Evolutionary conservation across 2,113 vertebrate species (phyloP), one percentile per base, ranked within the genome.

Genomic region (Melospiza melodia): DNA sequence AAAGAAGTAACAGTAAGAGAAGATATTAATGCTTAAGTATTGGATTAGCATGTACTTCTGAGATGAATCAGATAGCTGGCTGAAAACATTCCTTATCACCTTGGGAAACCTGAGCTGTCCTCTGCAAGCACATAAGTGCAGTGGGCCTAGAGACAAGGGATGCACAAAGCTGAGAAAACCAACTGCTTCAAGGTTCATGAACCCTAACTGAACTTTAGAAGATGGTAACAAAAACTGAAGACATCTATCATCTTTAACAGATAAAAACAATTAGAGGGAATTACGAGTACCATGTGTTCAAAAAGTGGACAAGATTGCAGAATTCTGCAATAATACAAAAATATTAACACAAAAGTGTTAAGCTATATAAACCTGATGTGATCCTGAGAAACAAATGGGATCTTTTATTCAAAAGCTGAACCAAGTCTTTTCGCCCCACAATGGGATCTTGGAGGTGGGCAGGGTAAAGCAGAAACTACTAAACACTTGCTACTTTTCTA

Each of bases 51-150:
- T 1, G 7, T 86, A 37, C 61, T 79, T 77, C 28, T n/a, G 76
- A 79, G 41, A 75, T 74, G n/a, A 68, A 37, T 75, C 49, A 35
- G 52, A 21, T 28, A 52, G 43, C 28, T 81, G 75, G n/a, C 41
- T 84, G 83, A 74, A 95, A 97, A 95, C 94, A 82, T 93, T 89
- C 87, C 24, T 69, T 93, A 82, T 94, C 62, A 67, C 43, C 28
- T 27, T 66, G 35, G 48, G 79, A 88, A 90, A 69, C 33, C 8
- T 57, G 51, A 93, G 44, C 62, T 79, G 9, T 37, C 41, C 11
- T 81, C 81, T 80, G 21, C 71, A 68, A 72, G 77, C 41, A 41
- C 21, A 10, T 37, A 41, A 48, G 65, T 74, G 6, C 49, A 59
- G 31, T 11, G 11, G 22, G 33, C 49, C 4, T 65, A 27, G 76